These are phyloP conservation scores for Pteropus rufus DNA, from an alignment of 2,797 vertebrate genomes.

Conservation along the genomic window DNA sequence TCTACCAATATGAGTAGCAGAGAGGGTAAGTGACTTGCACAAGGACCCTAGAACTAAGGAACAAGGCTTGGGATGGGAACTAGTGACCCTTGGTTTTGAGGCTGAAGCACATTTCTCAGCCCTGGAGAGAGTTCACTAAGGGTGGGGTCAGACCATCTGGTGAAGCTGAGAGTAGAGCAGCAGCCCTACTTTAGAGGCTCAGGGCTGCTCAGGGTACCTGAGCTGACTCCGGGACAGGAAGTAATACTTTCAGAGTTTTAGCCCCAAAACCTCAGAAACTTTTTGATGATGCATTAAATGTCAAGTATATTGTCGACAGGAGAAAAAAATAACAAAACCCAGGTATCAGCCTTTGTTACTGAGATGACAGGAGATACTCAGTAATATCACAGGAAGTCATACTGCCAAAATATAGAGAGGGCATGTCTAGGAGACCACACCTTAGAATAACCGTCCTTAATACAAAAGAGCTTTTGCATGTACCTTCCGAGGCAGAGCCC, in stretches of 20 bases:
- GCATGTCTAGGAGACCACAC: slow-evolving; percentile 69
- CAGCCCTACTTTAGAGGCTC: not conserved
- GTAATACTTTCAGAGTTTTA: slow-evolving; percentile 76
- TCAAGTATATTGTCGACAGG: slow-evolving; percentile 76
- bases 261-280: slow-evolving; percentile 83
- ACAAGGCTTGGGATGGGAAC: not conserved
- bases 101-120: not conserved
- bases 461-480: not conserved
- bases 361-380: slow-evolving; percentile 75
- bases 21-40: not conserved
- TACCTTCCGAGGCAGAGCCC: not conserved
- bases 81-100: not conserved
- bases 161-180: not conserved
- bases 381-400: slow-evolving; percentile 79
- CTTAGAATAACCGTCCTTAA: slow-evolving; percentile 65
- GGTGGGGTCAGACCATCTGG: not conserved
- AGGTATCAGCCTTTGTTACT: slow-evolving; percentile 76
- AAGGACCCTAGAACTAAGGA: not conserved
- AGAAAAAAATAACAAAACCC: slow-evolving; percentile 19
- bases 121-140: not conserved
- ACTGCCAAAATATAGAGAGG: slow-evolving; percentile 75
- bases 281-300: slow-evolving; percentile 82
- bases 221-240: slow-evolving; percentile 64
- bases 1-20: not conserved
- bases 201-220: not conserved